These are phyloP conservation scores for Puntigrus tetrazona DNA, from an alignment of 2,113 vertebrate species.

Conservation along the genomic window DNA sequence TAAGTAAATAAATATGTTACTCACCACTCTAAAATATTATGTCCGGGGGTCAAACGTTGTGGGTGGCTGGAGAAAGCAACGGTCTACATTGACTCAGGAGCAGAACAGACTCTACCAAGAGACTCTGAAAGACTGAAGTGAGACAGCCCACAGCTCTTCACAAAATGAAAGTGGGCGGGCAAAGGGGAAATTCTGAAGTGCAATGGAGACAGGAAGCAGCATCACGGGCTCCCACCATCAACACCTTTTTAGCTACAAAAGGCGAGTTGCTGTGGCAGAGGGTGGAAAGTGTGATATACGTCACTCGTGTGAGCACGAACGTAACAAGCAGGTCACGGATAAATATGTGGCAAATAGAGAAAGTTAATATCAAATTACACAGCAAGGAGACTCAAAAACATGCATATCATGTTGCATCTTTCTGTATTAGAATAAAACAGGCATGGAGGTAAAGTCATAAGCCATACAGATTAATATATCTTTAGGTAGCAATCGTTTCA, in stretches of 20 bases:
- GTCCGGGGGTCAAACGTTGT: neutral
- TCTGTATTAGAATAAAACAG: neutral
- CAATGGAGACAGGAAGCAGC: slow-evolving; percentile 63
- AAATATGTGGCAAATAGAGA: neutral
- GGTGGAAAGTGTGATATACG: slow-evolving; percentile 53
- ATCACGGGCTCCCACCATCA: slow-evolving; percentile 58
- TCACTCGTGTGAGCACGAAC: slow-evolving; percentile 36
- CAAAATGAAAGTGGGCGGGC: slow-evolving; percentile 56
- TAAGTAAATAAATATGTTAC: slow-evolving; percentile 5
- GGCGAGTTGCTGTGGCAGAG: slow-evolving; percentile 17
- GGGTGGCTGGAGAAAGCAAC: slow-evolving; percentile 24
- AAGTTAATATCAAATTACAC: neutral
- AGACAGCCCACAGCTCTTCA: slow-evolving; percentile 42
- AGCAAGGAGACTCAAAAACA: neutral
- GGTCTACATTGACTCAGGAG: slow-evolving; percentile 35
- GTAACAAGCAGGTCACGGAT: neutral
- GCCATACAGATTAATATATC: neutral
- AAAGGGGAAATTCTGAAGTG: slow-evolving; percentile 58
- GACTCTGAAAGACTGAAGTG: slow-evolving; percentile 45
- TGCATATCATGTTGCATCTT: neutral
- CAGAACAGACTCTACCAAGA: slow-evolving; percentile 31
- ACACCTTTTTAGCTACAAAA: slow-evolving; percentile 54
- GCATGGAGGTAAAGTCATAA: neutral
- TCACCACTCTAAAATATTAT: slow-evolving; percentile 47
- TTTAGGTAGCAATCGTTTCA: neutral